Evolutionary conservation across 2,888 invertebrate genomes (phyloP), one percentile per base, ranked within the genome.

Genomic region (Latheticus oryzae): DNA sequence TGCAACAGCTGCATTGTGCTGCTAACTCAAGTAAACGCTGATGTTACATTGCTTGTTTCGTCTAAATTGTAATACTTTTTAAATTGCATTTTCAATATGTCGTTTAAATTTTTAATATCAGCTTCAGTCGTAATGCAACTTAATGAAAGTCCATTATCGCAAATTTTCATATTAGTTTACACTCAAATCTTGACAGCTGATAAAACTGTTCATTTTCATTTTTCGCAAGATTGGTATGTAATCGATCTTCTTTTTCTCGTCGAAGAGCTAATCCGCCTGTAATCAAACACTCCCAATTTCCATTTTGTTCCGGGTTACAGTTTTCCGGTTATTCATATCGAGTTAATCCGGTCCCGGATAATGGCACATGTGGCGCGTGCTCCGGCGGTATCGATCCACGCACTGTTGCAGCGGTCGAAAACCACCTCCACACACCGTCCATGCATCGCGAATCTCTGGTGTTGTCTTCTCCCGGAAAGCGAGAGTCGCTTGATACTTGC

Each of bases 251-350:
- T 5, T 17, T 28, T 19, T n/a, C 12, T 13, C 17, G 24, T 19
- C 21, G 17, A 52, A 42, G 33, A 57, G 43, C 61, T 64, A 64
- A 65, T 67, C 64, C 57, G 63, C 43, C 51, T 59, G 66, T 65
- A 68, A 68, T 68, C 65, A 68, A 66, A 67, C 57, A 38, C 43
- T 59, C 59, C 63, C 63, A 64, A 68, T 68, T 68, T 68, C 64
- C 66, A 68, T 68, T 68, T 64, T 64, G 64, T 67, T 65, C 63
- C 62, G 64, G 63, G 66, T 67, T 64, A 63, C 62, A 66, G 59
- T 66, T 68, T 67, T 67, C 68, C 66, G 61, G 67, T 65, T 65
- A 67, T 68, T 66, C 68, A 65, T 67, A 66, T 64, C 65, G 60
- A 59, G 63, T 62, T 67, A 66, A 67, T 67, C 67, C 66, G 60